phyloP scores from a whole-genome alignment of 2,797 vertebrate genomes.

The Rhinophrynus dorsalis region DNA sequence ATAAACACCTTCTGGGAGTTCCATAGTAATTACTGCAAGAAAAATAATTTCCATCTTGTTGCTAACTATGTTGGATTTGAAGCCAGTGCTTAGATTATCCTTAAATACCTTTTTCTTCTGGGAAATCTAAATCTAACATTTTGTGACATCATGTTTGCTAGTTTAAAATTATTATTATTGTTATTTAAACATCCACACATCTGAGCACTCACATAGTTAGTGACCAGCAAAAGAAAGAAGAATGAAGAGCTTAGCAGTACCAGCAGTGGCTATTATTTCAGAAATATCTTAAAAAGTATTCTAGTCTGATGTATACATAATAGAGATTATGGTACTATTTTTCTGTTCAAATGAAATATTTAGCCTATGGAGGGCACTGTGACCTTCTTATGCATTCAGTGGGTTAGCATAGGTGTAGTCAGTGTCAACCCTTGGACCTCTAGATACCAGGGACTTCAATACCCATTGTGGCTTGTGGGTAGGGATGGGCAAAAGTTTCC shows the following conservation, averaged over 20 bases:
- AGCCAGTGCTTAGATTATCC: conserved; percentile 55
- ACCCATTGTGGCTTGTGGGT: too few relatives aligned
- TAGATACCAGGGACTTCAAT: too few relatives aligned
- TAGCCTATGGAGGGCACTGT: too few relatives aligned
- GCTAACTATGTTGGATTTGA: conserved; percentile 58
- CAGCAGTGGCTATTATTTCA: background rate
- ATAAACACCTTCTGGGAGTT: conserved; percentile 60
- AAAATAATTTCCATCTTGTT: conserved; percentile 62
- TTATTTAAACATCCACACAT: conserved; percentile 44
- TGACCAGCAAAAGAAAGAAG: conserved; percentile 40
- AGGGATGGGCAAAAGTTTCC: too few relatives aligned
- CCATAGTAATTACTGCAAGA: conserved; percentile 60
- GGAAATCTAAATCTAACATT: conserved; percentile 58
- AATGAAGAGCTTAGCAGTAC: background rate
- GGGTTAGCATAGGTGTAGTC: too few relatives aligned
- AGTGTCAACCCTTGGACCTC: too few relatives aligned
- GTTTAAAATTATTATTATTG: conserved; percentile 48
- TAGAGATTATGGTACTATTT: background rate
- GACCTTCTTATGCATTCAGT: too few relatives aligned
- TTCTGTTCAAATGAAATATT: too few relatives aligned
- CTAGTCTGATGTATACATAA: background rate
- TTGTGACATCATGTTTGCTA: conserved; percentile 48
- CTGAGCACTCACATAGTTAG: conserved; percentile 25
- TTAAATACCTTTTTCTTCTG: conserved; percentile 59
- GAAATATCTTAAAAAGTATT: background rate